phyloP scores from a whole-genome alignment of 2,113 vertebrate species.

The Paradisaea rubra region DNA sequence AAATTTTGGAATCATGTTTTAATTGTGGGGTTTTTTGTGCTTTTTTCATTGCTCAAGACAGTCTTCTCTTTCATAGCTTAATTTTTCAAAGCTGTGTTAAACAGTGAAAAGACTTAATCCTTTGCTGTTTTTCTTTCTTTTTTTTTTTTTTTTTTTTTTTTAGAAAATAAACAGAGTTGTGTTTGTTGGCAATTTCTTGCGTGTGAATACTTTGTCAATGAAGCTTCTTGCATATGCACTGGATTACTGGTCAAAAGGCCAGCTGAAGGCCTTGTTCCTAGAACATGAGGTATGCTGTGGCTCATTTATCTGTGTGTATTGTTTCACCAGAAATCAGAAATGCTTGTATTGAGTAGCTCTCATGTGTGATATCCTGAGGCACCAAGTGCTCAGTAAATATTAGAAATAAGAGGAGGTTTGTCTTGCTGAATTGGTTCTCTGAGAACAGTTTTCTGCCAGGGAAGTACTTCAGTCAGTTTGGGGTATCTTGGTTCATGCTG shows the following conservation, averaged over 20 bases:
- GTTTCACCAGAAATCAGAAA: background rate
- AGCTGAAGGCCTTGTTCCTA: constrained; percentile 81
- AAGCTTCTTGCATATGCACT: constrained; percentile 88
- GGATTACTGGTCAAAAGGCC: constrained; percentile 85
- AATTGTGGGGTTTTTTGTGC: background rate
- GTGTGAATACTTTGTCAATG: constrained; percentile 97
- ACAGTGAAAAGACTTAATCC: background rate
- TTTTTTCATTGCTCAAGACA: background rate
- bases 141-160: constrained; percentile 28
- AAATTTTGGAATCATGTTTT: background rate
- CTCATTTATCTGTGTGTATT: background rate
- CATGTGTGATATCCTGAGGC: background rate
- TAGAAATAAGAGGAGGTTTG: background rate
- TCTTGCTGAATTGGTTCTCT: background rate
- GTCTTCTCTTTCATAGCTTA: background rate
- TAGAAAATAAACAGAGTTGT: constrained; percentile 85
- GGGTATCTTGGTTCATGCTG: background rate
- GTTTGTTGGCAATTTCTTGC: constrained; percentile 96
- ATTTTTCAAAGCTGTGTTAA: background rate
- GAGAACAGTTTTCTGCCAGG: background rate
- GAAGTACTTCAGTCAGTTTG: background rate
- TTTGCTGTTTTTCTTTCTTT: background rate
- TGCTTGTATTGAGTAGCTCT: background rate
- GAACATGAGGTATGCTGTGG: constrained; percentile 77
- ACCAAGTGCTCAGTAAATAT: background rate